Evolutionary conservation across 2,113 vertebrate genomes (phyloP).

Genomic region (Oostethus manadensis): DNA sequence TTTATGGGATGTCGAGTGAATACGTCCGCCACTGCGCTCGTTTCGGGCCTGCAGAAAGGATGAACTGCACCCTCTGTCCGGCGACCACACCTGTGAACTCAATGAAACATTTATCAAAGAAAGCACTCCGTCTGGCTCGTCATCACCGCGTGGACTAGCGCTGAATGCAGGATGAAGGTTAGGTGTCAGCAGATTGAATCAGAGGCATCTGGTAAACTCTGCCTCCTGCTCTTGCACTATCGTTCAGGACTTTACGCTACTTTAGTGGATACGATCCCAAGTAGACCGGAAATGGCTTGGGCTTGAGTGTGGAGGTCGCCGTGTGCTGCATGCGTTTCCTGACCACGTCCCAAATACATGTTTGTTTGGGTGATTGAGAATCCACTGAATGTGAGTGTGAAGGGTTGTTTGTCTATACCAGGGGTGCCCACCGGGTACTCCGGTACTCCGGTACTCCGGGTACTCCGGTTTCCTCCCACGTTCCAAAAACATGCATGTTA

Average conservation of each 20-base stretch:
- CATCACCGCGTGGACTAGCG: constrained; percentile 2
- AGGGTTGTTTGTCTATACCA: no score
- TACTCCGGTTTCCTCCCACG: no score
- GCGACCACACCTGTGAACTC: constrained; percentile 4
- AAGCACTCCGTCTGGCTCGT: not conserved
- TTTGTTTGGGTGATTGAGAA: no score
- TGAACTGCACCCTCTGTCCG: constrained; percentile 4
- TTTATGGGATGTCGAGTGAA: not conserved
- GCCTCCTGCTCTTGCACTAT: not conserved
- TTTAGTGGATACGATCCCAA: no score
- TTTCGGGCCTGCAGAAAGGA: not conserved
- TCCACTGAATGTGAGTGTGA: no score
- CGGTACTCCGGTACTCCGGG: no score
- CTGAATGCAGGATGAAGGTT: not conserved
- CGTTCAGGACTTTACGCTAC: not conserved
- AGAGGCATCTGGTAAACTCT: not conserved
- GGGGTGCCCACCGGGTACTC: no score
- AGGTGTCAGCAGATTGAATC: not conserved
- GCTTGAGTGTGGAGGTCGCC: no score
- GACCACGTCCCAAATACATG: no score
- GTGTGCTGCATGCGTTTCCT: no score
- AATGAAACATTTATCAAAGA: constrained; percentile 37
- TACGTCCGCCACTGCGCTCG: not conserved
- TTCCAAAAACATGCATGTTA: no score
- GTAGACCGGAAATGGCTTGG: no score